A percentile compares a stretch with the other conserved stretches of the same genome.
Evolutionary conservation across 2,113 vertebrate genomes (phyloP).

Genomic region (Sardina pilchardus): DNA sequence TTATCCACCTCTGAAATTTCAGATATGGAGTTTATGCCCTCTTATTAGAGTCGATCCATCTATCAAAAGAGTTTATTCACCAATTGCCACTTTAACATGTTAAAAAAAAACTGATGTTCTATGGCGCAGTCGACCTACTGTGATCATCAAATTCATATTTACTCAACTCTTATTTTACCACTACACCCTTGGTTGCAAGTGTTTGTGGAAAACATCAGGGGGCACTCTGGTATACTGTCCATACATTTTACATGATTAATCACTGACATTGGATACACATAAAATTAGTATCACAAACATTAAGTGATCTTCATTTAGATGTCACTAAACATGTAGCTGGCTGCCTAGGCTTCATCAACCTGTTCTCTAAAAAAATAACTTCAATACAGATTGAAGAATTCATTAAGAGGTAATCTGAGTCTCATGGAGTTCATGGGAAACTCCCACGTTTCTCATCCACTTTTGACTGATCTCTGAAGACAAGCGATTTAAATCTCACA

Average conservation of each 20-base stretch:
- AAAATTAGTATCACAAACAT: not conserved
- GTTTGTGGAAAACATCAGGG: not conserved
- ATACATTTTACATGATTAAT: not conserved
- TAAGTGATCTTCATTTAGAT: not conserved
- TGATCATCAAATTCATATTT: no score
- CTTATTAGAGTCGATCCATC: no score
- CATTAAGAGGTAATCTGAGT: not conserved
- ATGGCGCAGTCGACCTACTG: no score
- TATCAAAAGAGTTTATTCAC: no score
- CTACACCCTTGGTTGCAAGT: not conserved
- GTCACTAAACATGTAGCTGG: not conserved
- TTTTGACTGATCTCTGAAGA: conserved; percentile 23
- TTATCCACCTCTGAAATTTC: no score
- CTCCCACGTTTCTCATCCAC: conserved; percentile 15
- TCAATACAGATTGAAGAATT: not conserved
- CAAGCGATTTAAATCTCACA: conserved; percentile 5
- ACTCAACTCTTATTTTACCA: no score
- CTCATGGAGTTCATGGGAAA: conserved; percentile 1
- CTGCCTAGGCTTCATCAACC: not conserved
- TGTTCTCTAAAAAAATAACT: conserved; percentile 21
- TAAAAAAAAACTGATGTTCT: no score
- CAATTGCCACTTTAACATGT: no score
- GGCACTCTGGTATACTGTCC: not conserved
- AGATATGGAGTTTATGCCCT: no score
- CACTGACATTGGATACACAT: not conserved